Evolutionary conservation across 2,888 invertebrate species (phyloP).

Genomic region (Aethes cnicana): DNA sequence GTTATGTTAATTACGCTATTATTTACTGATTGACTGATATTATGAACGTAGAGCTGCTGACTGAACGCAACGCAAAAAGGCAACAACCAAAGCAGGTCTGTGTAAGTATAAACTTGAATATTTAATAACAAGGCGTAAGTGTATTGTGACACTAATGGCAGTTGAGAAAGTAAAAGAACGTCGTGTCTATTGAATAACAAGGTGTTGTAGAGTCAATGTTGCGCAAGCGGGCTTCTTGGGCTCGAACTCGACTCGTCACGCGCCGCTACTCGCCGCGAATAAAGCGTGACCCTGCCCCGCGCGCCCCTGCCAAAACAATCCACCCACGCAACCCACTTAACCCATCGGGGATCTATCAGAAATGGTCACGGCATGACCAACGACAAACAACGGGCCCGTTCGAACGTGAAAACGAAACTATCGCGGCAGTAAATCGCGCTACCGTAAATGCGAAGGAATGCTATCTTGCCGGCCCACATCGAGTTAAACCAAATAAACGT

Average conservation of each 20-base stretch:
- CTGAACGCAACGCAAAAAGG: not conserved
- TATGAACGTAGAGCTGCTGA: too few relatives aligned
- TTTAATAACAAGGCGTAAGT: slow-evolving; percentile 48
- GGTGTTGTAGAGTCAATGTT: slow-evolving; percentile 53
- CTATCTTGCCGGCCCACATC: slow-evolving; percentile 58
- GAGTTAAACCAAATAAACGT: slow-evolving; percentile 74
- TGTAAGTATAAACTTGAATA: slow-evolving; percentile 30
- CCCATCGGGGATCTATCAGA: slow-evolving; percentile 47
- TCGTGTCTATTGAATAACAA: slow-evolving; percentile 65
- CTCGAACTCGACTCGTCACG: slow-evolving; percentile 53
- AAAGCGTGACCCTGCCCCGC: slow-evolving; percentile 44
- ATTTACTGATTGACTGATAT: too few relatives aligned
- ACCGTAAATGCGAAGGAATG: slow-evolving; percentile 69
- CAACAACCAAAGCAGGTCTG: not conserved
- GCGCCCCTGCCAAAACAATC: slow-evolving; percentile 36
- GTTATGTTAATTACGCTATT: slow-evolving; percentile 6
- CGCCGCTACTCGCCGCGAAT: slow-evolving; percentile 48
- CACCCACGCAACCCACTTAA: slow-evolving; percentile 54
- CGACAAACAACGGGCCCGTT: slow-evolving; percentile 64
- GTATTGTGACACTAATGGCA: slow-evolving; percentile 57
- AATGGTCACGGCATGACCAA: slow-evolving; percentile 58
- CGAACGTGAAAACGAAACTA: slow-evolving; percentile 76
- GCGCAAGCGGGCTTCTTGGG: slow-evolving; percentile 61
- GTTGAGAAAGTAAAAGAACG: slow-evolving; percentile 70
- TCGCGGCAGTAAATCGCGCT: slow-evolving; percentile 69